A percentile compares a stretch with the other conserved stretches of the same genome.
Conservation (phyloP, 2,888 invertebrate genomes). For the Papilio gigon region DNA sequence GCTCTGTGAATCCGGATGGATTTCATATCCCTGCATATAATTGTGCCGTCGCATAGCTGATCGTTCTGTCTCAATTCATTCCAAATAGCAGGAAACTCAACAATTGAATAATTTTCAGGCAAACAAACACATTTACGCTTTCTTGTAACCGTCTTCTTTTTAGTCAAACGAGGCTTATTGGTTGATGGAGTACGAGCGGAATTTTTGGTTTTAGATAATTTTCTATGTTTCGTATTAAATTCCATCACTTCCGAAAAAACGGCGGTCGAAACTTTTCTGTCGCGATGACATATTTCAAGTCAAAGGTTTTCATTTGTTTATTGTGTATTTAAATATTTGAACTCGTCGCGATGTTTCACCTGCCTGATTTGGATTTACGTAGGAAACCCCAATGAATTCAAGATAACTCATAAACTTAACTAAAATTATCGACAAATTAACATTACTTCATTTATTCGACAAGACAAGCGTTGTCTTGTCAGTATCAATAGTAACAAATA, state of each 20-base stretch:
- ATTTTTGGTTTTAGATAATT: conserved; percentile 81
- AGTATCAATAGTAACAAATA: too few relatives aligned
- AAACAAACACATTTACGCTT: conserved; percentile 84
- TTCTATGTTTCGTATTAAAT: conserved; percentile 82
- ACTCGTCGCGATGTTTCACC: conserved; percentile 40
- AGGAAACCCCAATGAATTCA: neutral
- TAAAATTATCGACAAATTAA: too few relatives aligned
- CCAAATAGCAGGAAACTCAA: conserved; percentile 86
- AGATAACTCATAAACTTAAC: neutral
- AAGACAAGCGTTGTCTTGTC: too few relatives aligned
- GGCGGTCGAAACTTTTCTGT: conserved; percentile 81
- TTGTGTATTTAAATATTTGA: conserved; percentile 44
- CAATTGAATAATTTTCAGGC: conserved; percentile 82
- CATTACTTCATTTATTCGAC: too few relatives aligned
- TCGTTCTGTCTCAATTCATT: conserved; percentile 85
- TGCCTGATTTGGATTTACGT: conserved; percentile 28
- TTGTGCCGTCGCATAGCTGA: conserved; percentile 87
- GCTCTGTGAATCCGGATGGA: conserved; percentile 86
- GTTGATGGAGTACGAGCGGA: conserved; percentile 75
- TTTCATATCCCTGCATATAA: conserved; percentile 84
- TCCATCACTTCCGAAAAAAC: conserved; percentile 82
- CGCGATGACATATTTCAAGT: conserved; percentile 71
- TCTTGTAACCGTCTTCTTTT: conserved; percentile 71
- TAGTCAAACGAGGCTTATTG: conserved; percentile 72
- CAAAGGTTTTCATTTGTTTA: conserved; percentile 66